These are phyloP conservation scores for Leptarthrus brevirostris DNA, from an alignment of 2,888 invertebrate genomes.

Conservation along the genomic window DNA sequence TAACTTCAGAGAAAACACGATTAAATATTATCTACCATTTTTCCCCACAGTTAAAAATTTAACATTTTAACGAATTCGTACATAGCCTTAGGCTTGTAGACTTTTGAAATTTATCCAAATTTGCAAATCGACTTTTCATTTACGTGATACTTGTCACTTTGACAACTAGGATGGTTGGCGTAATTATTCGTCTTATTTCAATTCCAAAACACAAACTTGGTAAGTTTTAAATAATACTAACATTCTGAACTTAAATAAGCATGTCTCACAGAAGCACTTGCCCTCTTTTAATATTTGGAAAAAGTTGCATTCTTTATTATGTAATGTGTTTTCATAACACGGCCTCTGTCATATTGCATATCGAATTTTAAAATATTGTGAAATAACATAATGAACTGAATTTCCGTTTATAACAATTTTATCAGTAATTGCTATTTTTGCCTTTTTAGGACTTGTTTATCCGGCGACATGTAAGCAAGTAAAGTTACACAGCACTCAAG, in stretches of 20 bases:
- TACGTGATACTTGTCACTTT: too few species aligned
- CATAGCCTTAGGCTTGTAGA: too few species aligned
- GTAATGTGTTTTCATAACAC: background rate
- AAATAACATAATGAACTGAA: background rate
- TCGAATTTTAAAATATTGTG: background rate
- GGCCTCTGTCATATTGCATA: constrained; percentile 46
- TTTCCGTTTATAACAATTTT: background rate
- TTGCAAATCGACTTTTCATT: too few species aligned
- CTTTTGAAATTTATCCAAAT: too few species aligned
- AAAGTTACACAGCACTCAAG: background rate
- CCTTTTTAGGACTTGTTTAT: constrained; percentile 18
- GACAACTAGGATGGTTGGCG: constrained; percentile 39
- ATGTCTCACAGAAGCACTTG: background rate
- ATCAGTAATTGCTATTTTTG: background rate
- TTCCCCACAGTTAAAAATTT: too few species aligned
- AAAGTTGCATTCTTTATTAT: background rate
- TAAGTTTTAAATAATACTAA: constrained; percentile 63
- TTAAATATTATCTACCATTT: too few species aligned
- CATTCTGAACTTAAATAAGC: too few species aligned
- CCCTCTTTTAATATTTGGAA: too few species aligned
- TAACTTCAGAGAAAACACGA: too few species aligned
- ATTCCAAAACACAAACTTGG: constrained; percentile 73
- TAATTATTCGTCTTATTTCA: constrained; percentile 1
- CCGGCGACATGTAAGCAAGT: background rate
- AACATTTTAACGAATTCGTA: too few species aligned